Evolutionary conservation across 1,140 invertebrate genomes (phyloP).

Genomic region (Nephila pilipes): DNA sequence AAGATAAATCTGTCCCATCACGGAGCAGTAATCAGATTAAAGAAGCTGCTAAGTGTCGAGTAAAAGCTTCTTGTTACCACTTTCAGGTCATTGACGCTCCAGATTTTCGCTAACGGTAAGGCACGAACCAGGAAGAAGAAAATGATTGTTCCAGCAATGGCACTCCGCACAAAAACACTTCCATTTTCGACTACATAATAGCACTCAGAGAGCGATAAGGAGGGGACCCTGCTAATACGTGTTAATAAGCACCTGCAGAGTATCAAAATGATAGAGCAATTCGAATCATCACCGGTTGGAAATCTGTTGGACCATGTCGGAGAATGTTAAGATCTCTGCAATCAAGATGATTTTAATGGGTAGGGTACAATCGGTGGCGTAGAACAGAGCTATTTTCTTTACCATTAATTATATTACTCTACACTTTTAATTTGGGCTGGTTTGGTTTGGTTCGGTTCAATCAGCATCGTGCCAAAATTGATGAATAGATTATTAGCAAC

Average conservation of each 20-base stretch:
- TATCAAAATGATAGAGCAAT: not conserved
- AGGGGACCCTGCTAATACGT: not conserved
- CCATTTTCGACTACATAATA: conserved; percentile 6
- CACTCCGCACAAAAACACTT: not conserved
- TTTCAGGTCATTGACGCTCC: conserved; percentile 31
- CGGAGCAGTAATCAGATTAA: not conserved
- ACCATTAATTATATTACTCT: not conserved
- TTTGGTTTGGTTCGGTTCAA: no score
- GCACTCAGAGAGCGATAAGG: not conserved
- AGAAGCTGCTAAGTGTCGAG: not conserved
- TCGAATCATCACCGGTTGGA: not conserved
- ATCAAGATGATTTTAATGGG: not conserved
- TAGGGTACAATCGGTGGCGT: not conserved
- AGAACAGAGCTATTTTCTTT: not conserved
- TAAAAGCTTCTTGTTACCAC: conserved; percentile 16
- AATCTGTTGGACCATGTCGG: not conserved
- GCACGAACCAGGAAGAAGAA: conserved; percentile 3
- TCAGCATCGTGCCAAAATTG: no score
- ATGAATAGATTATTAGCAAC: no score
- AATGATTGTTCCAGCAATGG: not conserved
- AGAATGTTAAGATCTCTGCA: not conserved
- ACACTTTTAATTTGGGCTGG: no score
- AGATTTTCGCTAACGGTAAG: not conserved
- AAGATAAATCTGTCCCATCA: not conserved
- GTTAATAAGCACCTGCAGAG: conserved; percentile 1